A percentile compares a stretch with the other conserved stretches of the same genome.
These are phyloP conservation scores for Ceramica pisi DNA, from an alignment of 2,888 invertebrate species.

Conservation along the genomic window DNA sequence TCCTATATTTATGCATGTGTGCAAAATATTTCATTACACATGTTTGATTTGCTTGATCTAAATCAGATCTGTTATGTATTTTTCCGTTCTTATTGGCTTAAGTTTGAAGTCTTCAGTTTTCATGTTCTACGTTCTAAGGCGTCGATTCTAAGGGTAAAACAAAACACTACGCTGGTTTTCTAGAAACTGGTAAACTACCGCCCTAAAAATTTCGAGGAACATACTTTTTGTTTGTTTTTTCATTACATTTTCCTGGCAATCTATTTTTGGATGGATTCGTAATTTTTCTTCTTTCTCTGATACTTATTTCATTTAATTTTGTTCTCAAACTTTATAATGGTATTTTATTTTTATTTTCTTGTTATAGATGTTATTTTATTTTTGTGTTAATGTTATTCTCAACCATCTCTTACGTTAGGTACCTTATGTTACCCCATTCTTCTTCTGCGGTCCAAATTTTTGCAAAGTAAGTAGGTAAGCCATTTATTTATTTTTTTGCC, in stretches of 20 bases:
- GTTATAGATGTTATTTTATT: neutral
- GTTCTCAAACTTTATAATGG: neutral
- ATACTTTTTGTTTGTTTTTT: conserved; percentile 39
- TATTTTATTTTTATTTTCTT: neutral
- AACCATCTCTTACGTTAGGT: neutral
- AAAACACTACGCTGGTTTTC: conserved; percentile 55
- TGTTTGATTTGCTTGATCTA: neutral
- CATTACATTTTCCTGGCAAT: conserved; percentile 68
- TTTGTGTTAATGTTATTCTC: neutral
- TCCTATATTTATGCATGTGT: neutral
- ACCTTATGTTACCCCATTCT: neutral
- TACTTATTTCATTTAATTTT: conserved; percentile 17
- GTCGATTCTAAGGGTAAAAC: conserved; percentile 49
- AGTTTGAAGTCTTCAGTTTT: conserved; percentile 30
- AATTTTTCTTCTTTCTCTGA: conserved; percentile 62
- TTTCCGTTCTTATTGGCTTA: neutral
- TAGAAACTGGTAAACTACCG: conserved; percentile 37
- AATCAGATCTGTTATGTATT: neutral
- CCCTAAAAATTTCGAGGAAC: conserved; percentile 59
- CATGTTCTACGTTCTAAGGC: conserved; percentile 71
- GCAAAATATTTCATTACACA: neutral
- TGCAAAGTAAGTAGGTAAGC: no score
- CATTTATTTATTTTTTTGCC: no score
- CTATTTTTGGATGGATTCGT: conserved; percentile 79
- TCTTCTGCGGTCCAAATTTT: neutral